Conservation (phyloP, 2,888 invertebrate genomes). For the Leucophenga maculata region DNA sequence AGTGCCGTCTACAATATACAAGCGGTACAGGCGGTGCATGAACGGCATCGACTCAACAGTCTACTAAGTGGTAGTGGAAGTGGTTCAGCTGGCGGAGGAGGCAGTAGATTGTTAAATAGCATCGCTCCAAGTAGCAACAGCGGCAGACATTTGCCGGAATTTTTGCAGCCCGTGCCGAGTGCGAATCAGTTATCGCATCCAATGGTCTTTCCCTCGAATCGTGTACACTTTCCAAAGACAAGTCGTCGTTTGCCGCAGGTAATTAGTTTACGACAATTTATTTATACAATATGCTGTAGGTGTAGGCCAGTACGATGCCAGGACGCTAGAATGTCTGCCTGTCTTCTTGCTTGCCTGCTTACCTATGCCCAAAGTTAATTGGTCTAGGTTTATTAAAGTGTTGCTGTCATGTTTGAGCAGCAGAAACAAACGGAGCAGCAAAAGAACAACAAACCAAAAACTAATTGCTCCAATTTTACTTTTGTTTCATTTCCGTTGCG, state of each 20-base stretch:
- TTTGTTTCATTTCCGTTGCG: slow-evolving; percentile 25
- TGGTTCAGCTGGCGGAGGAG: slow-evolving; percentile 75
- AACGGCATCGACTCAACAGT: slow-evolving; percentile 73
- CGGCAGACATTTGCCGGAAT: slow-evolving; percentile 64
- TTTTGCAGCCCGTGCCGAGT: slow-evolving; percentile 59
- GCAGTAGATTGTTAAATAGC: slow-evolving; percentile 71
- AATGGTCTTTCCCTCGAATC: slow-evolving; percentile 72
- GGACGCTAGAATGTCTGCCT: not conserved
- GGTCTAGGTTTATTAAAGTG: too few relatives aligned
- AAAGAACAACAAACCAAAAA: slow-evolving; percentile 15
- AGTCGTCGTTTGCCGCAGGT: slow-evolving; percentile 78
- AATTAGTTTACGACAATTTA: slow-evolving; percentile 39
- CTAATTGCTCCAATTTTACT: slow-evolving; percentile 58
- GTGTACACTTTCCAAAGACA: slow-evolving; percentile 77
- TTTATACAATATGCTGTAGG: slow-evolving; percentile 4
- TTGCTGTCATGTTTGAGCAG: too few relatives aligned
- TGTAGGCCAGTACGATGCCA: not conserved
- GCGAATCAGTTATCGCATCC: slow-evolving; percentile 71
- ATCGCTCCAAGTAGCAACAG: slow-evolving; percentile 10
- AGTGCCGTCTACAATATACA: slow-evolving; percentile 87
- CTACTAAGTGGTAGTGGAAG: slow-evolving; percentile 41
- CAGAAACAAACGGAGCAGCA: not conserved
- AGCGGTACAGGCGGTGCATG: slow-evolving; percentile 77
- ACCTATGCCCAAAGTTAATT: too few relatives aligned
- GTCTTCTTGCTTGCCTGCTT: not conserved